Percentiles rank a stretch among this genome's conserved stretches.
Conservation (phyloP, 2,113 vertebrate genomes). For the Campylomormyrus tamandua region DNA sequence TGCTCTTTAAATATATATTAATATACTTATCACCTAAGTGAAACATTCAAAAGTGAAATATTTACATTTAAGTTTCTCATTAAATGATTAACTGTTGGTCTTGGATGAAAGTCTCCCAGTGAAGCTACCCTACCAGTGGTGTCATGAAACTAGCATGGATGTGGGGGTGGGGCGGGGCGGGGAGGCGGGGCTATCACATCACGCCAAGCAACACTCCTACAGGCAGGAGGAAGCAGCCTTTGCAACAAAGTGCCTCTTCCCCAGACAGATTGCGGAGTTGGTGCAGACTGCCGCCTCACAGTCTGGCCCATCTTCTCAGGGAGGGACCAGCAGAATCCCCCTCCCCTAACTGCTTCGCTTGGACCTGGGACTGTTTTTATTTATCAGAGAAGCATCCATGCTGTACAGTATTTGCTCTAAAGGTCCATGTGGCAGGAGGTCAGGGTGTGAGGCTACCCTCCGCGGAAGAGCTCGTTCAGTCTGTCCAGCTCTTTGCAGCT, state of each 20-base stretch:
- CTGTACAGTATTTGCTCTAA: slow-evolving; percentile 33
- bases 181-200: background rate
- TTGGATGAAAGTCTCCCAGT: background rate
- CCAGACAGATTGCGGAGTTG: background rate
- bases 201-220: background rate
- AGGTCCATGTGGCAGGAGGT: slow-evolving; percentile 27
- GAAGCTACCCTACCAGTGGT: background rate
- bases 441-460: slow-evolving; percentile 62
- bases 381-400: slow-evolving; percentile 48
- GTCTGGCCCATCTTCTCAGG: background rate
- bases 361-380: slow-evolving; percentile 45
- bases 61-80: slow-evolving; percentile 4
- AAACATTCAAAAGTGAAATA: slow-evolving; percentile 15
- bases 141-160: background rate
- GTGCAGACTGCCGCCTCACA: background rate
- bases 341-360: background rate
- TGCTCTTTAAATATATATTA: slow-evolving; percentile 12
- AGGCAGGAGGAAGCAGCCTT: background rate
- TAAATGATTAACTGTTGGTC: background rate
- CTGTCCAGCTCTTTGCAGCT: slow-evolving; percentile 91
- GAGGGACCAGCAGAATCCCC: slow-evolving; percentile 17
- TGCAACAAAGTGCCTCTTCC: too few species aligned
- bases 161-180: background rate
- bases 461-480: slow-evolving; percentile 84
- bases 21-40: background rate